Percentiles rank a stretch among this genome's conserved stretches.
Evolutionary conservation across 2,797 vertebrate genomes (phyloP).

Genomic region (Bufotes viridis): DNA sequence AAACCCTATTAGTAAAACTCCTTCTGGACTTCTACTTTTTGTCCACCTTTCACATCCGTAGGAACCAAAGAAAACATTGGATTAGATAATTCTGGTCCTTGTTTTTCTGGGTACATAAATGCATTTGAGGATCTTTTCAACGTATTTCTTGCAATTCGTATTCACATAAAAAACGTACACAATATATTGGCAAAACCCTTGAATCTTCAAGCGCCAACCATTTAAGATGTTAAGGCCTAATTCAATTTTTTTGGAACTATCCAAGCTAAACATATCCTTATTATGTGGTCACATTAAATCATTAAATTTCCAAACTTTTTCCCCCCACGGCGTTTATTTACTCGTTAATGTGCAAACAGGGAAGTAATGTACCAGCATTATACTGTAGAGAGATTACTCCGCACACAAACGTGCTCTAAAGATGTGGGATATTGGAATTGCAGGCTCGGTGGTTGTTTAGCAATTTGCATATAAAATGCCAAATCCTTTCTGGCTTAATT

Average conservation of each 20-base stretch:
- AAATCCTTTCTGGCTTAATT: slow-evolving; percentile 54
- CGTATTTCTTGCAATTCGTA: neutral
- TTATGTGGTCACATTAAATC: slow-evolving; percentile 29
- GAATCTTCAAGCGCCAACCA: neutral
- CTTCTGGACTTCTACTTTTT: too few relatives aligned
- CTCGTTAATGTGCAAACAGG: slow-evolving; percentile 36
- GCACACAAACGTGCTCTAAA: neutral
- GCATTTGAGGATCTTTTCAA: neutral
- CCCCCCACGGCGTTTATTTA: slow-evolving; percentile 41
- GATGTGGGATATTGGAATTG: slow-evolving; percentile 38
- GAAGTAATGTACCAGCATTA: slow-evolving; percentile 29
- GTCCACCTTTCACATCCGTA: too few relatives aligned
- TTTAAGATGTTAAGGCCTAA: neutral
- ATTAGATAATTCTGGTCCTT: too few relatives aligned
- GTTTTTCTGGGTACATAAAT: neutral
- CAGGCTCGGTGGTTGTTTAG: slow-evolving; percentile 45
- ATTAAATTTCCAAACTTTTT: slow-evolving; percentile 36
- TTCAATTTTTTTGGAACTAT: neutral
- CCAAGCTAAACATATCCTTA: neutral
- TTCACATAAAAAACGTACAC: too few relatives aligned
- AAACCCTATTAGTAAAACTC: too few relatives aligned
- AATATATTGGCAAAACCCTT: neutral
- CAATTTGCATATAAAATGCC: slow-evolving; percentile 61
- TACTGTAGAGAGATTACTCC: slow-evolving; percentile 26
- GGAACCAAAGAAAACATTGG: too few relatives aligned